Evolutionary conservation across 2,888 invertebrate genomes (phyloP).

Genomic region (Nomada ruficornis): DNA sequence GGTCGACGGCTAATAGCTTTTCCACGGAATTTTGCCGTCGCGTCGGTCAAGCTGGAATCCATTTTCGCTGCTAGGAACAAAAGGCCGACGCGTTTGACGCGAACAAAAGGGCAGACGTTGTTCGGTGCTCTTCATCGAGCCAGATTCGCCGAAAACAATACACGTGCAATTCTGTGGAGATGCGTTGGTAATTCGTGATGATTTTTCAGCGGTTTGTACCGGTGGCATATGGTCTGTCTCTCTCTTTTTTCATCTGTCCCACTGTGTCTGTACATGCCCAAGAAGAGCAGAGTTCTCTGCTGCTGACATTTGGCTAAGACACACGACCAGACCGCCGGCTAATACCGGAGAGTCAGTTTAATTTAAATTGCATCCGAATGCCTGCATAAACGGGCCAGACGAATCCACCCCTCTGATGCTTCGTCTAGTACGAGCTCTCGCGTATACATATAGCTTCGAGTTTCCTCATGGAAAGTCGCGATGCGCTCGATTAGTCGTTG

Average conservation of each 20-base stretch:
- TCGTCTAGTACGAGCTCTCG: slow-evolving; percentile 58
- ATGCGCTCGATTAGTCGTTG: slow-evolving; percentile 34
- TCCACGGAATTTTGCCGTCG: slow-evolving; percentile 8
- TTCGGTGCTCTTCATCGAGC: slow-evolving; percentile 9
- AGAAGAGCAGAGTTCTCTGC: slow-evolving; percentile 65
- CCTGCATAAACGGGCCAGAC: slow-evolving; percentile 40
- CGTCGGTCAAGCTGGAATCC: neutral
- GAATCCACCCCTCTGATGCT: slow-evolving; percentile 35
- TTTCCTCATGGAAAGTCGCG: slow-evolving; percentile 36
- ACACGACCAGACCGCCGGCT: slow-evolving; percentile 73
- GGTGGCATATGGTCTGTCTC: neutral
- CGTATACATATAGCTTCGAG: slow-evolving; percentile 18
- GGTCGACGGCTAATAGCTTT: slow-evolving; percentile 39
- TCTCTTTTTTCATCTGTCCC: neutral
- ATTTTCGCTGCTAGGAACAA: slow-evolving; percentile 33
- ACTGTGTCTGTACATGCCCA: slow-evolving; percentile 43
- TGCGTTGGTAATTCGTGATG: slow-evolving; percentile 51
- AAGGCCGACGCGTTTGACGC: neutral
- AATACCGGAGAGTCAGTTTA: slow-evolving; percentile 70
- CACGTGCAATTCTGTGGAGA: slow-evolving; percentile 23
- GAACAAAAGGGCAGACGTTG: slow-evolving; percentile 48
- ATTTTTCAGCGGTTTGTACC: slow-evolving; percentile 56
- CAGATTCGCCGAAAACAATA: slow-evolving; percentile 47
- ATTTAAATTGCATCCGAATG: slow-evolving; percentile 77
- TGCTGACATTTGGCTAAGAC: slow-evolving; percentile 73